phyloP scores from a whole-genome alignment of 2,797 vertebrate genomes.

The Darevskia nairensis region DNA sequence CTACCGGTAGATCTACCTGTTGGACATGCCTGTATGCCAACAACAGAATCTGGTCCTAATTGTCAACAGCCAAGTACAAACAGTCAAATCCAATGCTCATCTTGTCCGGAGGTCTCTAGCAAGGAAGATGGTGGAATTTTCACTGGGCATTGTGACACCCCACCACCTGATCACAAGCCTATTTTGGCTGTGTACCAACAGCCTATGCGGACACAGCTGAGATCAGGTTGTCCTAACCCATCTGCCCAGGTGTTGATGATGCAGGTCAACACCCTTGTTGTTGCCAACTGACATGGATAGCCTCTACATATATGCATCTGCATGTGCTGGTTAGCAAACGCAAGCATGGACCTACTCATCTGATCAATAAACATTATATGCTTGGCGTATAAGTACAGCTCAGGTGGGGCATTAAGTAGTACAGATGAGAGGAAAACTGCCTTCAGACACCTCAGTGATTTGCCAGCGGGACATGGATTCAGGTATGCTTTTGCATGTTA shows the following conservation, averaged over 20 bases:
- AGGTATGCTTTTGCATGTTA: constrained; percentile 62
- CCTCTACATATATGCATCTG: constrained; percentile 50
- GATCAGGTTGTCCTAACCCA: not conserved
- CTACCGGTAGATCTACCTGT: too few relatives aligned
- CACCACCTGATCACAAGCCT: not conserved
- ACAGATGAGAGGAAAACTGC: constrained; percentile 34
- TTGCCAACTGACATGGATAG: not conserved
- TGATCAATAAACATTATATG: constrained; percentile 63
- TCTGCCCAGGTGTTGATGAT: not conserved
- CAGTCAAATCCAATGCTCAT: too few relatives aligned
- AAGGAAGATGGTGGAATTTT: too few relatives aligned
- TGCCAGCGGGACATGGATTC: constrained; percentile 59
- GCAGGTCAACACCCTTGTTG: not conserved
- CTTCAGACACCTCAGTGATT: constrained; percentile 43
- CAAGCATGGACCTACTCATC: constrained; percentile 61
- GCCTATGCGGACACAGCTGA: not conserved
- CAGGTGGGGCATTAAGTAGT: not conserved
- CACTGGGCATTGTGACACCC: too few relatives aligned
- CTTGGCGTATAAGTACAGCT: constrained; percentile 60
- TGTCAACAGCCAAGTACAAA: too few relatives aligned
- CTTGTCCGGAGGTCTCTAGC: too few relatives aligned
- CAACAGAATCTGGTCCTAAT: too few relatives aligned
- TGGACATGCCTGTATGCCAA: too few relatives aligned
- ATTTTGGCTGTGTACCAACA: not conserved
- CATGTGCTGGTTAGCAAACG: constrained; percentile 40